These are phyloP conservation scores for Bactericera cockerelli DNA, from an alignment of 1,140 invertebrate species.

Conservation along the genomic window DNA sequence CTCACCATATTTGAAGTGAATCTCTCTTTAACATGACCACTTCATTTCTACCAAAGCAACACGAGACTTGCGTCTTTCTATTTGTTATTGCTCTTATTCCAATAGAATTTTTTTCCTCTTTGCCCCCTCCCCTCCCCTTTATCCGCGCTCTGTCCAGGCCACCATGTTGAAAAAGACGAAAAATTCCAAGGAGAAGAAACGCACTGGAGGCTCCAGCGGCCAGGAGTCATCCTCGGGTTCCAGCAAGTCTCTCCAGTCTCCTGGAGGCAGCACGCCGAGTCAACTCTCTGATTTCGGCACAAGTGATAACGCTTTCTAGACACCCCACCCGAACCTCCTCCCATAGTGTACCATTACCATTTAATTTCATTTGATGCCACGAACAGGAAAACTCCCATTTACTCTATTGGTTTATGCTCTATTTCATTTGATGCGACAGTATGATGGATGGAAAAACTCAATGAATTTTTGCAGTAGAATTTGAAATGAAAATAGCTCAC, in stretches of 20 bases:
- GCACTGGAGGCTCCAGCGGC: background rate
- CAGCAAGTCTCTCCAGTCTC: background rate
- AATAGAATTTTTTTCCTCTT: background rate
- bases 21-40: too few relatives aligned
- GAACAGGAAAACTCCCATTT: too few relatives aligned
- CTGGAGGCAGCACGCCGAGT: background rate
- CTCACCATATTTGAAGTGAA: too few relatives aligned
- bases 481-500: too few relatives aligned
- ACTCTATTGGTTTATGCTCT: background rate
- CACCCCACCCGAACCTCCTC: background rate
- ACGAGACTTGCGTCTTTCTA: background rate
- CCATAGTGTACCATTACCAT: background rate
- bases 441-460: too few relatives aligned
- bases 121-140: background rate
- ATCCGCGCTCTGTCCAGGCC: background rate
- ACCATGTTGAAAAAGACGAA: constrained; percentile 1
- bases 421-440: background rate
- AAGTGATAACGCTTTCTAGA: constrained; percentile 5
- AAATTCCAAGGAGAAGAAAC: constrained; percentile 5
- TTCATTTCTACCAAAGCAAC: constrained; percentile 7
- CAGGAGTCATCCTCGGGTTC: background rate
- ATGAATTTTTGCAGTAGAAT: too few relatives aligned
- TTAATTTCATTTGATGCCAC: too few relatives aligned
- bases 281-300: background rate
- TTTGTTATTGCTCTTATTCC: background rate